Conservation (phyloP, 1,140 invertebrate genomes). For the Eulimnadia texana region DNA sequence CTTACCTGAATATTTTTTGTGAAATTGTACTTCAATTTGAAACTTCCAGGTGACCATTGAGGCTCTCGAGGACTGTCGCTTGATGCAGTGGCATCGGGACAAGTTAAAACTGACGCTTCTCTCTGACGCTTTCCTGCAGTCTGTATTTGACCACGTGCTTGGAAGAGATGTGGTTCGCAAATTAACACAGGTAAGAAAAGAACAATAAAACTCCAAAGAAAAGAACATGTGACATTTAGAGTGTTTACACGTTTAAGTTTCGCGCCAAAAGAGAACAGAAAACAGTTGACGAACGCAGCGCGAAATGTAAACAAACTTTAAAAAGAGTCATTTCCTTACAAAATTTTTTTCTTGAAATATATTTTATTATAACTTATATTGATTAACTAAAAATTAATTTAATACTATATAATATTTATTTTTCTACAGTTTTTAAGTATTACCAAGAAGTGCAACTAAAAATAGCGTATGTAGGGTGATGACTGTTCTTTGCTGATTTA, state of each 20-base stretch:
- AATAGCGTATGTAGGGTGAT: neutral
- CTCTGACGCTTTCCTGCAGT: conserved; percentile 63
- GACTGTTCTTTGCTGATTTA: neutral
- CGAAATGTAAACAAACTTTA: no score
- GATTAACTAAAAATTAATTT: no score
- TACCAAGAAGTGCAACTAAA: neutral
- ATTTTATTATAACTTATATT: no score
- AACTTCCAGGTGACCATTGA: conserved; percentile 58
- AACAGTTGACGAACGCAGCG: no score
- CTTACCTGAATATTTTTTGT: neutral
- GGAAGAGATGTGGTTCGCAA: conserved; percentile 80
- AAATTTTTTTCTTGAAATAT: no score
- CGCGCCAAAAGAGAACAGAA: no score
- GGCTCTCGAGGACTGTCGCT: conserved; percentile 69
- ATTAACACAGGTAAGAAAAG: conserved; percentile 58
- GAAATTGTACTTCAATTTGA: neutral
- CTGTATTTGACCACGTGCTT: conserved; percentile 72
- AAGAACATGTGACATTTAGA: no score
- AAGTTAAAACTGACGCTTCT: conserved; percentile 64
- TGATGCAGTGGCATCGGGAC: conserved; percentile 60
- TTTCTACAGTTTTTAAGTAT: neutral
- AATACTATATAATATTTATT: no score
- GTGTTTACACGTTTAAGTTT: no score
- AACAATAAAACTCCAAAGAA: no score
- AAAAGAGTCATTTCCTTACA: no score